Conservation (phyloP, 2,797 vertebrate species). For the Ctenopoma multispine region DNA sequence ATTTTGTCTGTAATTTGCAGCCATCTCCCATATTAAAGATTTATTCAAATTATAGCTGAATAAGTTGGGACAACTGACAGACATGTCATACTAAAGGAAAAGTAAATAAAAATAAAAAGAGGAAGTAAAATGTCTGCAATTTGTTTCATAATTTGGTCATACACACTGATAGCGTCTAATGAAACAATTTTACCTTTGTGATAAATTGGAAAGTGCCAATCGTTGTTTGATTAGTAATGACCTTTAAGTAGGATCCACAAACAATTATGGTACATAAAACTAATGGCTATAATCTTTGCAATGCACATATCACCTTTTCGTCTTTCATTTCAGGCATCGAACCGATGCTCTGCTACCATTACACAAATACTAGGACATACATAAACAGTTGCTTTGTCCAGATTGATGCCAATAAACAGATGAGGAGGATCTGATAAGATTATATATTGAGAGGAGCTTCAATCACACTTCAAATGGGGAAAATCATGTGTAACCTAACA, state of each 20-base stretch:
- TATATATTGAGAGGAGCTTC: not conserved
- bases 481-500: too few species aligned
- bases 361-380: not conserved
- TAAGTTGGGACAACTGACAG: not conserved
- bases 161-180: not conserved
- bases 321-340: not conserved
- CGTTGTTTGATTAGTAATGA: conserved; percentile 1
- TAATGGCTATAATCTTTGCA: not conserved
- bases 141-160: not conserved
- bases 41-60: not conserved
- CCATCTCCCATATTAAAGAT: not conserved
- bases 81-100: not conserved
- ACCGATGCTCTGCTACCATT: not conserved
- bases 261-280: not conserved
- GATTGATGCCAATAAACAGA: not conserved
- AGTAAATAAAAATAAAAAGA: not conserved
- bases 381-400: not conserved
- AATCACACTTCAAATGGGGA: too few species aligned
- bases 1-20: too few species aligned
- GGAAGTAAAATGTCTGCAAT: not conserved
- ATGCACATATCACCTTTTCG: not conserved
- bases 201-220: conserved; percentile 6
- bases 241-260: not conserved
- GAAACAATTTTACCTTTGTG: not conserved
- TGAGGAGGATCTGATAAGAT: not conserved